These are phyloP conservation scores for Ivindomyrus marchei DNA, from an alignment of 2,113 vertebrate genomes.

Conservation along the genomic window DNA sequence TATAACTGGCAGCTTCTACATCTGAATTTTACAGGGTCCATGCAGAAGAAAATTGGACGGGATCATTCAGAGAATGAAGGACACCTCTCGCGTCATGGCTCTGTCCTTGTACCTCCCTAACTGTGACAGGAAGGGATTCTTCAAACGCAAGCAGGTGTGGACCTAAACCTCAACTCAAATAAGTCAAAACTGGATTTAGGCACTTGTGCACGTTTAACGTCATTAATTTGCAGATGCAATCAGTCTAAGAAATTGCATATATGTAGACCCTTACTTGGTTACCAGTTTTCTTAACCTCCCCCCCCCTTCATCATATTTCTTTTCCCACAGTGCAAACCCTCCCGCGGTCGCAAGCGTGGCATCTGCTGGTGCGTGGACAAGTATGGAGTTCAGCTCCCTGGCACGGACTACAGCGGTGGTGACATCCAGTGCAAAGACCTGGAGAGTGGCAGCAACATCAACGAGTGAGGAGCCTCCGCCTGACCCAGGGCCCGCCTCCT, in stretches of 20 bases:
- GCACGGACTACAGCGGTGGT: slow-evolving; percentile 82
- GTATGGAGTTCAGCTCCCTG: slow-evolving; percentile 88
- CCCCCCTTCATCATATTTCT: not conserved
- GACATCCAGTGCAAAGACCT: slow-evolving; percentile 93
- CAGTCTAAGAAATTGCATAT: not conserved
- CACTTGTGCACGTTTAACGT: not conserved
- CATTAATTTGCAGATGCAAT: not conserved
- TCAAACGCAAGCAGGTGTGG: slow-evolving; percentile 93
- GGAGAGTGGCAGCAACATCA: slow-evolving; percentile 84
- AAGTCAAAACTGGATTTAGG: not conserved
- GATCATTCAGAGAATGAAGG: slow-evolving; percentile 87
- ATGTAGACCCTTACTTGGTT: not conserved
- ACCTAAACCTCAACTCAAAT: not conserved
- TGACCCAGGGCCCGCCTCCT: slow-evolving; percentile 60
- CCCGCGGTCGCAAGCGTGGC: slow-evolving; percentile 90
- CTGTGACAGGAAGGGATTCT: slow-evolving; percentile 95
- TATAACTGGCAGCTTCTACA: not conserved
- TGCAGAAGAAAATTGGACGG: slow-evolving; percentile 93
- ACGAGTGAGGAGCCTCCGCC: slow-evolving; percentile 71
- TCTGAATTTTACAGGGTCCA: slow-evolving; percentile 70
- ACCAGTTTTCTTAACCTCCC: not conserved
- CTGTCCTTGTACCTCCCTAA: slow-evolving; percentile 90
- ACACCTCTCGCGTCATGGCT: slow-evolving; percentile 79
- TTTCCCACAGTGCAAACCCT: slow-evolving; percentile 83
- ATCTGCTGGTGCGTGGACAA: slow-evolving; percentile 99